phyloP scores from a whole-genome alignment of 1,140 invertebrate genomes.

The Globodera ellingtonae region DNA sequence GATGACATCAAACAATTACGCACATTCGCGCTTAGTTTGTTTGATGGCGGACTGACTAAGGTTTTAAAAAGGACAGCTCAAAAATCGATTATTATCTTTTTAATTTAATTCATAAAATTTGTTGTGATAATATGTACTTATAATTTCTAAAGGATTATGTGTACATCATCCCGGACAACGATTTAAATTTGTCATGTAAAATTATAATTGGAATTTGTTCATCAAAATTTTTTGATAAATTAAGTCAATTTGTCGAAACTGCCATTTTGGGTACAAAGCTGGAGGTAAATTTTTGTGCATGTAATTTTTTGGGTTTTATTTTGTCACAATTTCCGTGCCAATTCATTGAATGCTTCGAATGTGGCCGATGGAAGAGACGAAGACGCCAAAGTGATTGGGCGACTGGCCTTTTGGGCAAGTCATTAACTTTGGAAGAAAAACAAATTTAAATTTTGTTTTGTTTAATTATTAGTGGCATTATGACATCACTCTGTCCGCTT shows the following conservation, averaged over 20 bases:
- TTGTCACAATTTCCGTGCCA: not conserved
- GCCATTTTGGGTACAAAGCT: not conserved
- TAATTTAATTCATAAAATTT: too few species aligned
- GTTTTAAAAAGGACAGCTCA: constrained; percentile 24
- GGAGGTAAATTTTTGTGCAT: not conserved
- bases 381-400: constrained; percentile 38
- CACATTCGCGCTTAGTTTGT: constrained; percentile 37
- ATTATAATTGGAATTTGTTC: not conserved
- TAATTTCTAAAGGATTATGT: constrained; percentile 37
- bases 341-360: constrained; percentile 7
- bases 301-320: not conserved
- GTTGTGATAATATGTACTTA: not conserved
- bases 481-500: constrained; percentile 20
- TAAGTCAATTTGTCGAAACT: not conserved
- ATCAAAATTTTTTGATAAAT: not conserved
- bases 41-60: constrained; percentile 41
- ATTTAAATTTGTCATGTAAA: constrained; percentile 36
- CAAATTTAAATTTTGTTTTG: not conserved
- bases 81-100: too few species aligned
- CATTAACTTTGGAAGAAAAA: too few species aligned
- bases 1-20: constrained; percentile 10
- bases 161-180: constrained; percentile 34
- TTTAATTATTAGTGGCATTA: constrained; percentile 28
- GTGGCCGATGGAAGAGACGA: constrained; percentile 29
- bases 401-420: constrained; percentile 38